These are phyloP conservation scores for Drosophila guanche DNA, from an alignment of 1,140 invertebrate genomes.

Conservation along the genomic window DNA sequence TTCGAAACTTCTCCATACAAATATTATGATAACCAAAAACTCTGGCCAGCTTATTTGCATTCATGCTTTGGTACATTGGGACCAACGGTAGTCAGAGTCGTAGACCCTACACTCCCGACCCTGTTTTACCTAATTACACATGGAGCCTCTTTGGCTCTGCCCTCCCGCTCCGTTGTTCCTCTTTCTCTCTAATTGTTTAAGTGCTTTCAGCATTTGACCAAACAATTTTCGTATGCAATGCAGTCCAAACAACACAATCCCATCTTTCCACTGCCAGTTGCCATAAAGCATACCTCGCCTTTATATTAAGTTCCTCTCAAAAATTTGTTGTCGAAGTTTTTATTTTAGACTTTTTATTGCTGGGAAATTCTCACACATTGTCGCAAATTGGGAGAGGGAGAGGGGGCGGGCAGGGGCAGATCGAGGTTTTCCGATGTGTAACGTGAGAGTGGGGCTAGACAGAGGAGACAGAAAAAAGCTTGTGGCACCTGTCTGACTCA, in stretches of 20 bases:
- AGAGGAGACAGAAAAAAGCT: constrained; percentile 15
- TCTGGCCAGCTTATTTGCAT: constrained; percentile 53
- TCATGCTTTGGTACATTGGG: constrained; percentile 37
- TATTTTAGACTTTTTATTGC: constrained; percentile 42
- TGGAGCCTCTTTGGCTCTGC: constrained; percentile 15
- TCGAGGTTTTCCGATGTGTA: constrained; percentile 60
- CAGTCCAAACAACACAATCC: constrained; percentile 47
- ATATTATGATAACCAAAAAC: not conserved
- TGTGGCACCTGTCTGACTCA: constrained; percentile 52
- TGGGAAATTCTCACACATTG: constrained; percentile 77
- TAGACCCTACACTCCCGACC: constrained; percentile 5
- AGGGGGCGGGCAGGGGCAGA: constrained; percentile 26
- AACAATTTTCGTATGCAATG: constrained; percentile 72
- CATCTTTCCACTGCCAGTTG: constrained; percentile 36
- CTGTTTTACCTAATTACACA: constrained; percentile 80
- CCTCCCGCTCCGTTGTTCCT: constrained; percentile 2
- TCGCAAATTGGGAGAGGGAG: constrained; percentile 67
- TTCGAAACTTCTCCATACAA: too few relatives aligned
- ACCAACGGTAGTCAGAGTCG: constrained; percentile 61
- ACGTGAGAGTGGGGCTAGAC: constrained; percentile 56
- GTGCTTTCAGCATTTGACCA: constrained; percentile 78
- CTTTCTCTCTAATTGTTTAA: constrained; percentile 76
- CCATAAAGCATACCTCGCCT: constrained; percentile 32
- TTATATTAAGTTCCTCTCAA: constrained; percentile 36
- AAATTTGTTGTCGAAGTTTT: constrained; percentile 58